phyloP scores from a whole-genome alignment of 2,113 vertebrate species.

The Mesocricetus auratus region DNA sequence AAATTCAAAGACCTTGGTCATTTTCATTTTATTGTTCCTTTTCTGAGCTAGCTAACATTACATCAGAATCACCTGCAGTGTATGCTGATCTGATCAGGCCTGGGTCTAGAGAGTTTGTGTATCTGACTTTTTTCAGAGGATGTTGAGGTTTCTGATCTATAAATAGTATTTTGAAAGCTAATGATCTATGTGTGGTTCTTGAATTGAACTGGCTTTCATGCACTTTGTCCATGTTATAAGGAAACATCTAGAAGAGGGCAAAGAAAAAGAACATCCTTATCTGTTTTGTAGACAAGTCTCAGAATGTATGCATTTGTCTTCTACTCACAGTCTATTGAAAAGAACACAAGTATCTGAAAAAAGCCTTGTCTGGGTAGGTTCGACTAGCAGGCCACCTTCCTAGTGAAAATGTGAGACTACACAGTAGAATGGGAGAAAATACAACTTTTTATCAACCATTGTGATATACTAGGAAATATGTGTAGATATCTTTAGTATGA shows the following conservation, averaged over 20 bases:
- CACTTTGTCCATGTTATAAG: background rate
- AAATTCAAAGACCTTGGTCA: background rate
- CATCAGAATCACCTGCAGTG: background rate
- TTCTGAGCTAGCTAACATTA: background rate
- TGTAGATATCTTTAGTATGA: background rate
- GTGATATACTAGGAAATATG: background rate
- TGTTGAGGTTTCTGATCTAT: background rate
- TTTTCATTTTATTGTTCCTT: background rate
- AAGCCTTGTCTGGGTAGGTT: background rate
- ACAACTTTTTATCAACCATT: background rate
- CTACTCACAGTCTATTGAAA: background rate
- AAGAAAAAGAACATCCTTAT: background rate
- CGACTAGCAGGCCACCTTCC: background rate
- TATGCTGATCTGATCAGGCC: background rate
- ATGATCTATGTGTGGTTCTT: background rate
- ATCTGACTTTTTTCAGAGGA: background rate
- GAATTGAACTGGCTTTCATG: background rate
- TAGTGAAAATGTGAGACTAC: background rate
- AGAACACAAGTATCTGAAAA: background rate
- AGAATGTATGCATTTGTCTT: background rate
- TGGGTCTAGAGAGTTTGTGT: background rate
- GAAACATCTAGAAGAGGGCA: background rate
- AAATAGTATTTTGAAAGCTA: background rate
- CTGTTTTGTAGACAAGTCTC: background rate
- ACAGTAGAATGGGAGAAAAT: background rate